These are phyloP conservation scores for Excalfactoria chinensis DNA, from an alignment of 2,113 vertebrate genomes.

Conservation along the genomic window DNA sequence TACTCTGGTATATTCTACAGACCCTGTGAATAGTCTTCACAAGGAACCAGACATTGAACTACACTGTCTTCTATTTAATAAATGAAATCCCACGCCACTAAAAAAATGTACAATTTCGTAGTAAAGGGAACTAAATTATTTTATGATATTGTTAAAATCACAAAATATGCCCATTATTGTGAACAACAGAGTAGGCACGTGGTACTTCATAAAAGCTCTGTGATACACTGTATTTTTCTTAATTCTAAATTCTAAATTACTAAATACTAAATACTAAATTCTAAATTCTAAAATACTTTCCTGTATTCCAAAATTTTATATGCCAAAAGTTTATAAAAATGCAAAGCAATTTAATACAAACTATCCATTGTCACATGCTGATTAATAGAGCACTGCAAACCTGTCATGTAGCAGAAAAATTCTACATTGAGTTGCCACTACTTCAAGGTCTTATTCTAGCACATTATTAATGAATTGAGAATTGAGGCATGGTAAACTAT, in stretches of 20 bases:
- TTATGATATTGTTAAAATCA: not conserved
- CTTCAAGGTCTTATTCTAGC: constrained; percentile 78
- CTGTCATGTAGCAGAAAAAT: constrained; percentile 65
- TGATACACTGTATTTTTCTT: not conserved
- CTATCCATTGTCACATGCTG: constrained; percentile 69
- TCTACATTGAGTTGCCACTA: constrained; percentile 70
- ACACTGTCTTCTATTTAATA: not conserved
- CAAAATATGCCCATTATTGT: not conserved
- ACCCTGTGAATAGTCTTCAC: not conserved
- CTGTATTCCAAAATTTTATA: constrained; percentile 16
- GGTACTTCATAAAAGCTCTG: not conserved
- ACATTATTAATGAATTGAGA: constrained; percentile 71
- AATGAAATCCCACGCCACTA: not conserved
- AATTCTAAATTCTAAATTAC: no score
- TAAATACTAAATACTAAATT: no score
- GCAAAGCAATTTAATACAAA: constrained; percentile 29
- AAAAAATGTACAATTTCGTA: not conserved
- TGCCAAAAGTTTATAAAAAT: constrained; percentile 46
- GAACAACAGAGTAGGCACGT: not conserved
- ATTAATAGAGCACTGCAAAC: constrained; percentile 66
- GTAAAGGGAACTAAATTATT: not conserved
- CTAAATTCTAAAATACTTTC: not conserved
- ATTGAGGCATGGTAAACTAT: constrained; percentile 62
- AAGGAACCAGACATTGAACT: not conserved
- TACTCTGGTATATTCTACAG: not conserved